A percentile compares a stretch with the other conserved stretches of the same genome.
Evolutionary conservation across 2,888 invertebrate species (phyloP).

Genomic region (Idaea biselata): DNA sequence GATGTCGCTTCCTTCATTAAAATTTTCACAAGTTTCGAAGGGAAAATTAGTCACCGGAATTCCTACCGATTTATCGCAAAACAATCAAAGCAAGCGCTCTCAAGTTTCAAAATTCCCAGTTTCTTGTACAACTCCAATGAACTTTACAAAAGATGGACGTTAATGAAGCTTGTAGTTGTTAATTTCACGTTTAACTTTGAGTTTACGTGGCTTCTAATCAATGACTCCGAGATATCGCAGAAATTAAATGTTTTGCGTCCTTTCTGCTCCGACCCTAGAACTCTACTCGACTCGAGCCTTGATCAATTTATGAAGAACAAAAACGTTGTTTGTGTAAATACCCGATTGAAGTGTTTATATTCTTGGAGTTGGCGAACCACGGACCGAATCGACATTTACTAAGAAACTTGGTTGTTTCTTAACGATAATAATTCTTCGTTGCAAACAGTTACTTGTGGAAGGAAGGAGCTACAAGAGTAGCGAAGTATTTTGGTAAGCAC

Average conservation of each 20-base stretch:
- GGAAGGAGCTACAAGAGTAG: background rate
- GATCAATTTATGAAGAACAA: constrained; percentile 26
- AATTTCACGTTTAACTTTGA: constrained; percentile 54
- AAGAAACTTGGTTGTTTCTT: constrained; percentile 23
- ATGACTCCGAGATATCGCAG: constrained; percentile 33
- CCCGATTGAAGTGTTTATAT: constrained; percentile 20
- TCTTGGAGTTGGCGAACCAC: constrained; percentile 9
- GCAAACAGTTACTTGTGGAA: background rate
- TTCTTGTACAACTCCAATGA: constrained; percentile 39
- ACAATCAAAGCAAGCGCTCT: constrained; percentile 48
- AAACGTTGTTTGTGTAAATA: constrained; percentile 23
- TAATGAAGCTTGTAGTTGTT: constrained; percentile 61
- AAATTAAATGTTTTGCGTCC: constrained; percentile 37
- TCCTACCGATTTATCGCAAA: constrained; percentile 57
- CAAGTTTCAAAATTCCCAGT: constrained; percentile 32
- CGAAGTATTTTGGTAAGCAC: background rate
- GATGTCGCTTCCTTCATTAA: constrained; percentile 46
- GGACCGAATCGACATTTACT: constrained; percentile 20
- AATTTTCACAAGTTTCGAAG: constrained; percentile 46
- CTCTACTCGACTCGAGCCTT: constrained; percentile 22
- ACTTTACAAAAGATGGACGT: constrained; percentile 56
- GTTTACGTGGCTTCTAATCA: constrained; percentile 50
- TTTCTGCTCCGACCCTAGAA: constrained; percentile 18
- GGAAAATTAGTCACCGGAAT: constrained; percentile 47
- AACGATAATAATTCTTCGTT: constrained; percentile 5